Percentiles rank a stretch among this genome's conserved stretches.
Evolutionary conservation across 2,113 vertebrate species (phyloP).

Genomic region (Xenus cinereus): DNA sequence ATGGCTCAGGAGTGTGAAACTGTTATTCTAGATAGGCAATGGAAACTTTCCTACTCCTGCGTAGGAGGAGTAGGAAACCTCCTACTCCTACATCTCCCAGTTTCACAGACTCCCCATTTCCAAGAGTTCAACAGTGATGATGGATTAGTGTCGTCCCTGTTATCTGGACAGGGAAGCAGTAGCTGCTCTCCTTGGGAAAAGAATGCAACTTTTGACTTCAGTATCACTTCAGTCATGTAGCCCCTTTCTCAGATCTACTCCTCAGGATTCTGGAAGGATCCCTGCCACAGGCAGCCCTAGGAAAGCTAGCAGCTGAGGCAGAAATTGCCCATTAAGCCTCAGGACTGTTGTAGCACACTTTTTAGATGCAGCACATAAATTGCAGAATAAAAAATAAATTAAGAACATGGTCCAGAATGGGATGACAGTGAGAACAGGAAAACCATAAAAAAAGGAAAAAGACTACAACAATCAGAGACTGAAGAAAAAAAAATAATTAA

Average conservation of each 20-base stretch:
- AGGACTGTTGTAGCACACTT: background rate
- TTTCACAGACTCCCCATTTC: background rate
- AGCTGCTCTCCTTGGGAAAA: background rate
- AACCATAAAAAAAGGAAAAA: background rate
- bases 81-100: background rate
- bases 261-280: background rate
- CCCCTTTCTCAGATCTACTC: background rate
- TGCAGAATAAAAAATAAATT: background rate
- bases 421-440: background rate
- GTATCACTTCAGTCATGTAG: background rate
- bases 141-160: background rate
- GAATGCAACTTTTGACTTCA: background rate
- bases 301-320: background rate
- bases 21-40: background rate
- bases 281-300: background rate
- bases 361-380: background rate
- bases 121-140: background rate
- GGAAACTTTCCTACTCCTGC: background rate
- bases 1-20: background rate
- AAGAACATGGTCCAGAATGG: background rate
- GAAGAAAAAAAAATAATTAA: background rate
- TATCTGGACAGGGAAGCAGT: background rate
- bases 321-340: background rate
- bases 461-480: background rate
- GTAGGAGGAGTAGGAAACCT: no score